Percentiles rank a stretch among this genome's conserved stretches.
These are phyloP conservation scores for Watsonalla binaria DNA, from an alignment of 2,888 invertebrate species.

Conservation along the genomic window DNA sequence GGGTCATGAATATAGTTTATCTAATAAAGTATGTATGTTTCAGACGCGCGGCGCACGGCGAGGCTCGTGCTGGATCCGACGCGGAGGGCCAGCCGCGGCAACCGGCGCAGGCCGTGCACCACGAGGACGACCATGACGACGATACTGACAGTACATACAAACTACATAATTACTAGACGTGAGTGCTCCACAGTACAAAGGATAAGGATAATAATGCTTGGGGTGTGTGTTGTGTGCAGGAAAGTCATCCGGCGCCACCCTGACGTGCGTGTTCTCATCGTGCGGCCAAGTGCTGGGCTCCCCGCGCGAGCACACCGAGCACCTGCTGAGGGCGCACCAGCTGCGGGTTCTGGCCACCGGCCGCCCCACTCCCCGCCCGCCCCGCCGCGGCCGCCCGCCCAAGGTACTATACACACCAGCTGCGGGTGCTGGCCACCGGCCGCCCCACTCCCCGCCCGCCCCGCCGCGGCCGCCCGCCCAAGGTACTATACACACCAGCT, in stretches of 20 bases:
- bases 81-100: no score
- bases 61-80: neutral
- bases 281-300: constrained; percentile 55
- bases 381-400: constrained; percentile 28
- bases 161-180: no score
- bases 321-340: constrained; percentile 66
- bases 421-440: constrained; percentile 52
- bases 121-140: no score
- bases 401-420: constrained; percentile 51
- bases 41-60: neutral
- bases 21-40: neutral
- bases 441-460: constrained; percentile 24
- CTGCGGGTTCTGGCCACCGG: constrained; percentile 53
- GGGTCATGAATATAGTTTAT: no score
- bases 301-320: constrained; percentile 68
- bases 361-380: constrained; percentile 23
- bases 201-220: neutral
- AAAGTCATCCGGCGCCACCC: constrained; percentile 19
- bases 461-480: constrained; percentile 28
- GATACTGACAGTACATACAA: no score
- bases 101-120: no score
- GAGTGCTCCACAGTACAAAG: no score
- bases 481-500: constrained; percentile 53
- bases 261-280: constrained; percentile 64
- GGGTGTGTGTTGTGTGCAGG: constrained; percentile 12